Conservation (phyloP, 2,797 vertebrate species). For the Crax fasciolata region DNA sequence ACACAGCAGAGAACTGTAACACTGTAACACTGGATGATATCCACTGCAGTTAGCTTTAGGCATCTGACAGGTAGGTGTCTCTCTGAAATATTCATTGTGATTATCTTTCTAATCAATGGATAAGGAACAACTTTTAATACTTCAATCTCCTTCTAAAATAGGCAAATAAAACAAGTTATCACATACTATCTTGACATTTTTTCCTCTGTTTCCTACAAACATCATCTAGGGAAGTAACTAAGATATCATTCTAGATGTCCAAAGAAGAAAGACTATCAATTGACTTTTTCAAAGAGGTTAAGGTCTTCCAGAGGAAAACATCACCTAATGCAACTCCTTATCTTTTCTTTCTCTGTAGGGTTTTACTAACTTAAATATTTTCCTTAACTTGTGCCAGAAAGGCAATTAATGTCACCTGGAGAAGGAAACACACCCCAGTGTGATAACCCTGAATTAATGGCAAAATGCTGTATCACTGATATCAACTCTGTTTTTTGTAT, state of each 20-base stretch:
- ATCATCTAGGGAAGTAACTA: not conserved
- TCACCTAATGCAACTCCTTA: rapidly evolving
- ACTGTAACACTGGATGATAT: rapidly evolving
- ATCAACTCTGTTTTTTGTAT: not conserved
- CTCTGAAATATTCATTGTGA: not conserved
- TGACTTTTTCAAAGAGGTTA: rapidly evolving
- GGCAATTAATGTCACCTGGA: not conserved
- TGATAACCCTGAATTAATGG: not conserved
- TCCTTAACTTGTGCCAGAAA: not conserved
- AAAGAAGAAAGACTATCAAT: not conserved
- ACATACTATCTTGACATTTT: not conserved
- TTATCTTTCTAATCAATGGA: not conserved
- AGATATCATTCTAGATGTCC: not conserved
- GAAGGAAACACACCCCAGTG: not conserved
- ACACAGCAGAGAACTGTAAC: not conserved
- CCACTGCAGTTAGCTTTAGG: not conserved
- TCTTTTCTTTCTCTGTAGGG: not conserved
- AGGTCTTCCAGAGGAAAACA: not conserved
- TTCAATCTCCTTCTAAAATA: not conserved
- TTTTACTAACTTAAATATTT: not conserved
- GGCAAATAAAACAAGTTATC: not conserved
- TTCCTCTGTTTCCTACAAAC: not conserved
- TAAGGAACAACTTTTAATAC: not conserved
- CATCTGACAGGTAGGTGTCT: not conserved
- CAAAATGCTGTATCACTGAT: not conserved